Conservation (phyloP, 2,888 invertebrate genomes). For the Drosophila kambysellisi region DNA sequence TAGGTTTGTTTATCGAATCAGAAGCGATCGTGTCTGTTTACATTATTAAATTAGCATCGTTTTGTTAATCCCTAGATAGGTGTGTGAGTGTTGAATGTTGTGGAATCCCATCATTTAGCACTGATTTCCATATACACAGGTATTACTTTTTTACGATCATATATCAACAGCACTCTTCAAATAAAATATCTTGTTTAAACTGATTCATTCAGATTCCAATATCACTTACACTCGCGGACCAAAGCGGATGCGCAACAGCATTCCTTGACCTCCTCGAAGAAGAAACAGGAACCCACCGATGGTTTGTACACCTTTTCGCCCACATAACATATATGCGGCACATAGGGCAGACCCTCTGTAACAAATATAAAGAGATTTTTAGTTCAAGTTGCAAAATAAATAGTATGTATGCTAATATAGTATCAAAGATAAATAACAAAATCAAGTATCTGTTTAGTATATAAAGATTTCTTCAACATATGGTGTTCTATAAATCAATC, state of each 20-base stretch:
- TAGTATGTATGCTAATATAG: background rate
- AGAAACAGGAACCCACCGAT: constrained; percentile 83
- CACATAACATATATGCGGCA: constrained; percentile 84
- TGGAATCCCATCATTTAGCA: constrained; percentile 39
- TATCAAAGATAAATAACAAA: background rate
- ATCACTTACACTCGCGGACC: constrained; percentile 83
- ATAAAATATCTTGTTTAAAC: constrained; percentile 16
- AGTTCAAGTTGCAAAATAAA: background rate
- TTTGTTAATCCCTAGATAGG: constrained; percentile 68
- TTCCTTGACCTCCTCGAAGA: constrained; percentile 83
- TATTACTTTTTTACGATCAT: constrained; percentile 24
- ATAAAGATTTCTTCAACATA: constrained; percentile 11
- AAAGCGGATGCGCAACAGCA: constrained; percentile 83
- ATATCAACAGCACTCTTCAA: constrained; percentile 3
- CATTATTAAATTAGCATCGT: constrained; percentile 71
- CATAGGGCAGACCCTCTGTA: constrained; percentile 85
- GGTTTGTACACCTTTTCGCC: constrained; percentile 82
- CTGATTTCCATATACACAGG: constrained; percentile 29
- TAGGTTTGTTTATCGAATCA: constrained; percentile 43
- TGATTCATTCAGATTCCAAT: constrained; percentile 14
- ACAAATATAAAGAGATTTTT: constrained; percentile 10
- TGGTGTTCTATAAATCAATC: constrained; percentile 24
- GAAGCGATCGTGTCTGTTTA: constrained; percentile 52
- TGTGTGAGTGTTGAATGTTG: constrained; percentile 33
- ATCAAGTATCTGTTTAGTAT: background rate